Conservation (phyloP, 2,797 vertebrate genomes). For the Siniperca scherzeri region DNA sequence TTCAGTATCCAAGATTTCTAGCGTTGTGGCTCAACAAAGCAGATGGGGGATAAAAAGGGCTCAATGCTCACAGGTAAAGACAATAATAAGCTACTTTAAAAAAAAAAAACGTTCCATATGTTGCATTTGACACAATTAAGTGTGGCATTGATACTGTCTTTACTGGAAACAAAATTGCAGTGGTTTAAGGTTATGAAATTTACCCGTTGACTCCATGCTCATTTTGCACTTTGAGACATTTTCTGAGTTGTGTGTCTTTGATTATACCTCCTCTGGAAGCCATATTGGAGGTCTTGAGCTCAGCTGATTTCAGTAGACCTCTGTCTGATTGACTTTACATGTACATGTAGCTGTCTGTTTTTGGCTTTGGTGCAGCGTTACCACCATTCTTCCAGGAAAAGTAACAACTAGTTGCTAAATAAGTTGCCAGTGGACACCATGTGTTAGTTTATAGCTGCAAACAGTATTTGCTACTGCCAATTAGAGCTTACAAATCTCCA, state of each 20-base stretch:
- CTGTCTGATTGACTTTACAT: not conserved
- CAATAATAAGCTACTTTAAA: not conserved
- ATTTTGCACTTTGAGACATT: slow-evolving; percentile 24
- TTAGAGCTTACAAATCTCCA: not conserved
- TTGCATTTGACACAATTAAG: not conserved
- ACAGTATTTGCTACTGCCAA: not conserved
- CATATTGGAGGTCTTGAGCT: slow-evolving; percentile 6
- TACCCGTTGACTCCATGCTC: not conserved
- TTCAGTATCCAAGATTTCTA: not conserved
- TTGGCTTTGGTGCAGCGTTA: not conserved
- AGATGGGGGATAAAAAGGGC: not conserved
- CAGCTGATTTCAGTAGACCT: slow-evolving; percentile 21
- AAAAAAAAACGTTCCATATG: no score
- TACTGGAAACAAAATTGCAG: not conserved
- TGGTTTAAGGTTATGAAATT: not conserved
- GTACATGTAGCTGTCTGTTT: slow-evolving; percentile 1
- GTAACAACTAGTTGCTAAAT: not conserved
- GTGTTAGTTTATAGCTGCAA: not conserved
- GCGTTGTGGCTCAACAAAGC: not conserved
- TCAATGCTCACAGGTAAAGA: not conserved
- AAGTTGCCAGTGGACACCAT: not conserved
- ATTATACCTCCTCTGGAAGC: not conserved
- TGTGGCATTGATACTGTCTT: not conserved
- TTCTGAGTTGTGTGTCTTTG: slow-evolving; percentile 8
- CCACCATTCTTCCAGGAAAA: slow-evolving; percentile 4